Evolutionary conservation across 1,140 invertebrate genomes (phyloP).

Genomic region (Nebria ingens): DNA sequence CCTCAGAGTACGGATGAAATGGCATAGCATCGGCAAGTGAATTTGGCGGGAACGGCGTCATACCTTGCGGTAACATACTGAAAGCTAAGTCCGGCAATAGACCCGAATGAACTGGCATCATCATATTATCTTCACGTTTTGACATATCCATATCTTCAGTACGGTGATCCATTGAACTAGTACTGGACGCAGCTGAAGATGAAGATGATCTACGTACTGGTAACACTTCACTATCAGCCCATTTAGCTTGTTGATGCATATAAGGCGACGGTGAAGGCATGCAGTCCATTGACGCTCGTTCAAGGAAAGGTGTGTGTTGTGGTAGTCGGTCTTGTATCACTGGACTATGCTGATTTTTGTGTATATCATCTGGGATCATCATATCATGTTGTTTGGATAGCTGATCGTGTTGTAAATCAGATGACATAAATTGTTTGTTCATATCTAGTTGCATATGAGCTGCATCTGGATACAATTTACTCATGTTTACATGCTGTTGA

Average conservation of each 20-base stretch:
- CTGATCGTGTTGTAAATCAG: conserved; percentile 32
- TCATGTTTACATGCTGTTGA: background rate
- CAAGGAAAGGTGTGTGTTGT: conserved; percentile 31
- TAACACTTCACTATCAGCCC: conserved; percentile 60
- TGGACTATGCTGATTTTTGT: conserved; percentile 21
- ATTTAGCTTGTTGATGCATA: conserved; percentile 50
- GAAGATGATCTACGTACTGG: conserved; percentile 55
- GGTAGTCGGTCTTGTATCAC: conserved; percentile 37
- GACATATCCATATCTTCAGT: conserved; percentile 29
- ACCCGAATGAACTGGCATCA: conserved; percentile 34
- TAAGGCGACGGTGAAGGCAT: conserved; percentile 52
- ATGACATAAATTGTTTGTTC: conserved; percentile 30
- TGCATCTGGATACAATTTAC: background rate
- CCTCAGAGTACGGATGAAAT: conserved; percentile 40
- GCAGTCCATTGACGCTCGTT: conserved; percentile 43
- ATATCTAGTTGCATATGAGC: background rate
- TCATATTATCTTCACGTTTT: conserved; percentile 21
- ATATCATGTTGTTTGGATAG: conserved; percentile 18
- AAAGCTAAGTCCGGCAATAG: conserved; percentile 37
- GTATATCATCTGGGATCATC: conserved; percentile 16
- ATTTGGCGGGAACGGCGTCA: conserved; percentile 32
- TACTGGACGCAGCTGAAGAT: conserved; percentile 51
- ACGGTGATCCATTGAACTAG: conserved; percentile 41
- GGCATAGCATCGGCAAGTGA: conserved; percentile 37
- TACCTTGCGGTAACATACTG: conserved; percentile 36